phyloP scores from a whole-genome alignment of 2,113 vertebrate species.

The Megalops atlanticus region DNA sequence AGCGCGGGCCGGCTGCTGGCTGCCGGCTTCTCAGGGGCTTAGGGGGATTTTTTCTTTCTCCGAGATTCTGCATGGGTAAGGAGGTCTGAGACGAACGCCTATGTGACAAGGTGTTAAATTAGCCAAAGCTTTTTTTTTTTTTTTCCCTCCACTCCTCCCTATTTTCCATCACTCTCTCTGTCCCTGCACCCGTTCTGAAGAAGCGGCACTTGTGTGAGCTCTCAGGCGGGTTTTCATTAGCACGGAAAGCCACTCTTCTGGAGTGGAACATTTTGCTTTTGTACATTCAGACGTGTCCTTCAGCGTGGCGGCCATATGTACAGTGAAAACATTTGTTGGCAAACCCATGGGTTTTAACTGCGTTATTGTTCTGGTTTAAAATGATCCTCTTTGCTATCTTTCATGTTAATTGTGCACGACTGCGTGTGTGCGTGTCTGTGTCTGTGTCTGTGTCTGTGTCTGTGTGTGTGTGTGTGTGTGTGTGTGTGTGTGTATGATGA shows the following conservation, averaged over 20 bases:
- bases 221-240: background rate
- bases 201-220: background rate
- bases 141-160: background rate
- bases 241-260: background rate
- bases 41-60: background rate
- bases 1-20: background rate
- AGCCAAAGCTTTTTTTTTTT: background rate
- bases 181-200: background rate
- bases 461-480: conserved; percentile 18
- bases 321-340: background rate
- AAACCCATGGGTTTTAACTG: background rate
- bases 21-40: background rate
- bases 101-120: conserved; percentile 14
- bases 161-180: background rate
- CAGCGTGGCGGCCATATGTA: background rate
- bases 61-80: background rate
- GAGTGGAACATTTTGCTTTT: background rate
- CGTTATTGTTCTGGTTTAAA: background rate
- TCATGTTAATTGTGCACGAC: conserved; percentile 35
- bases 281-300: background rate
- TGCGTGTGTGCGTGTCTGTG: conserved; percentile 36
- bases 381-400: background rate
- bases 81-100: background rate
- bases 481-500: conserved; percentile 24
- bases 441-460: background rate